Base-by-base conservation (phyloP, 2,113 vertebrate species). In the Silurus glanis region DNA sequence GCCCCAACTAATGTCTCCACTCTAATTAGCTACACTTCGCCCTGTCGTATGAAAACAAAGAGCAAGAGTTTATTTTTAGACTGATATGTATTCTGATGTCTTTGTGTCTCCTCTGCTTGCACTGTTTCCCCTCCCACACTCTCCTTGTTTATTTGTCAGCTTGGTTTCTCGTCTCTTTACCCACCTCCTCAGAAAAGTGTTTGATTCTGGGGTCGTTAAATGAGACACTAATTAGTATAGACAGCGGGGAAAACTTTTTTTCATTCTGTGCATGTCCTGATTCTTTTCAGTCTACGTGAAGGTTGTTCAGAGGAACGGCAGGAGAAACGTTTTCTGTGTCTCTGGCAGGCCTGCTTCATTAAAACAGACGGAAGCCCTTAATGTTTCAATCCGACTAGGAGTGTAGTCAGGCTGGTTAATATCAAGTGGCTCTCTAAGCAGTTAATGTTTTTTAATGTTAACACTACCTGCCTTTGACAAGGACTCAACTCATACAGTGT, bases 21-120 rank as follows among this genome's bases (percentile, higher is more conserved):
- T 97, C 97, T 98, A 99, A 98, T 98, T 97, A 97, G 96, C 96
- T 95, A 97, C 96, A 97, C 96, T 96, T 96, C 95, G 93, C 95
- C 94, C 93, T 91, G 92, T 92, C 90, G 90, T 93, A 95, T 95
- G 95, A 72, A 96, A 95, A 95, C 94, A 94, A 92, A 93, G 93
- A 92, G 78, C 89, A 59, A 83, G 86, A 88, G 89, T 93, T 94
- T 95, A 95, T 95, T 95, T 95, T 94, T 92, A 94, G 94, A 90
- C 92, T 92, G 92, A 93, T 93, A 91, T 80, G 82, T 92, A 93
- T 91, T 93, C 93, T 95, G 94, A 95, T 94, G 92, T 94, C 85
- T 91, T 93, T 90, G 89, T 92, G 92, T 92, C 88, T 89, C 84
- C 83, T 85, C 66, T 16, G n/a, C 81, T 75, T 76, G 55, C 79